Base-by-base conservation (phyloP, 1,140 invertebrate genomes). In the Drosophila funebris region DNA sequence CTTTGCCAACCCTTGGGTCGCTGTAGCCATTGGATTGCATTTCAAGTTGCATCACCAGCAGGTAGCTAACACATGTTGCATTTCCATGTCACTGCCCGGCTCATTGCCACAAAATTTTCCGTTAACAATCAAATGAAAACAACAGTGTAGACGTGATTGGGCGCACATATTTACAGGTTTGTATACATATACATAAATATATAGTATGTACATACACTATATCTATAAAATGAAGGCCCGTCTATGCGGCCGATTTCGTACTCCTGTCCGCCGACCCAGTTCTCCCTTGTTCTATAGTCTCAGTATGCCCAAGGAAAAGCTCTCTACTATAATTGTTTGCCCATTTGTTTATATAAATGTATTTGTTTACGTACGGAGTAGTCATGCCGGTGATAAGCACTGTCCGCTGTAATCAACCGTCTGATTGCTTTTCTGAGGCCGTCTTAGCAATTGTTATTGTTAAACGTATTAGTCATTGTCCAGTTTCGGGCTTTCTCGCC, bases 51-150 rank as follows among this genome's bases (percentile, higher is more conserved):
- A 43, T 52, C 62, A 72, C 18, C 16, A 31, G 5, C 56, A 31
- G n/a, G 24, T 58, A 61, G 8, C n/a, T 11, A 54, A 56, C 44
- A 58, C 69, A 66, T 71, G 68, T 72, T 72, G 62, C 62, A 36
- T 44, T 58, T 44, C 27, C 62, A 43, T 43, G 36, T 58, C 69
- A 50, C 20, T 52, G 44, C 27, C 44, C 52, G 36, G 2, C 53
- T 52, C 69, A 72, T 52, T 72, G 69, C 62, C 53, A 53, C 53
- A 67, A 72, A 72, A 72, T 67, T 72, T 72, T 72, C 69, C 63
- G 62, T 58, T 72, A 72, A 18, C 62, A 67, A 43, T 6, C 8
- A 56, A 41, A 57, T 3, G 14, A 57, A 39, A 24, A 64, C 36
- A 67, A 46, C 13, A 27, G 20, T 1, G 18, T n/a, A 22, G 48